Conservation (phyloP, 2,888 invertebrate species). For the Spilosoma lubricipeda region DNA sequence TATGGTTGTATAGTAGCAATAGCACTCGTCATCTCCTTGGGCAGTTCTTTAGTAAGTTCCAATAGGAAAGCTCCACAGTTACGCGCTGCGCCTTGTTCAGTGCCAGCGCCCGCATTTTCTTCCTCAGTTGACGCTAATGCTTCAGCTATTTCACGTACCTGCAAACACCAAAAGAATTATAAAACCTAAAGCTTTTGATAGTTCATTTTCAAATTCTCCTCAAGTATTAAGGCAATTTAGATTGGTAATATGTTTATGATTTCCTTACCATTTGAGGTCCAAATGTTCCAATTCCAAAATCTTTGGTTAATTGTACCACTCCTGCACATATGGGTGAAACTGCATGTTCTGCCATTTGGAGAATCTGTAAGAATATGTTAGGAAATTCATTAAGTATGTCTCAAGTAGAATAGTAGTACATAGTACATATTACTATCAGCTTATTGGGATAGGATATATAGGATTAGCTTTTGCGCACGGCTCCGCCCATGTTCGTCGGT, state of each 20-base stretch:
- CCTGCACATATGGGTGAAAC: slow-evolving; percentile 89
- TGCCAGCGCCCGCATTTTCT: slow-evolving; percentile 75
- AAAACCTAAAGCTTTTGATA: not conserved
- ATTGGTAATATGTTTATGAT: not conserved
- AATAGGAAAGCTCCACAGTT: slow-evolving; percentile 87
- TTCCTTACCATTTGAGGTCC: slow-evolving; percentile 88
- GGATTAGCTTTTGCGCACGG: no score
- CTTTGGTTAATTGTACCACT: slow-evolving; percentile 89
- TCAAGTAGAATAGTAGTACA: not conserved
- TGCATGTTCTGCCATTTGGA: slow-evolving; percentile 92
- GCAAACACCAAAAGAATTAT: not conserved
- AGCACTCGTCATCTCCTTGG: slow-evolving; percentile 86
- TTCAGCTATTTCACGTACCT: slow-evolving; percentile 90
- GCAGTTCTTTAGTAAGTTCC: slow-evolving; percentile 88
- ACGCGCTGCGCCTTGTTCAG: slow-evolving; percentile 76
- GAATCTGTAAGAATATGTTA: slow-evolving; percentile 82
- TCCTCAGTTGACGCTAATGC: slow-evolving; percentile 86
- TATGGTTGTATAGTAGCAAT: slow-evolving; percentile 87
- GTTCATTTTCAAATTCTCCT: not conserved
- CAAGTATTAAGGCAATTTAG: not conserved
- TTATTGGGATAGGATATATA: not conserved
- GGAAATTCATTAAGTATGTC: not conserved
- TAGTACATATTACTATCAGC: not conserved
- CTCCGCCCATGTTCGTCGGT: no score
- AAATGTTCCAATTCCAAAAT: slow-evolving; percentile 89